Evolutionary conservation across 2,888 invertebrate genomes (phyloP), one percentile per base, ranked within the genome.

Genomic region (Cosmorhoe ocellata): DNA sequence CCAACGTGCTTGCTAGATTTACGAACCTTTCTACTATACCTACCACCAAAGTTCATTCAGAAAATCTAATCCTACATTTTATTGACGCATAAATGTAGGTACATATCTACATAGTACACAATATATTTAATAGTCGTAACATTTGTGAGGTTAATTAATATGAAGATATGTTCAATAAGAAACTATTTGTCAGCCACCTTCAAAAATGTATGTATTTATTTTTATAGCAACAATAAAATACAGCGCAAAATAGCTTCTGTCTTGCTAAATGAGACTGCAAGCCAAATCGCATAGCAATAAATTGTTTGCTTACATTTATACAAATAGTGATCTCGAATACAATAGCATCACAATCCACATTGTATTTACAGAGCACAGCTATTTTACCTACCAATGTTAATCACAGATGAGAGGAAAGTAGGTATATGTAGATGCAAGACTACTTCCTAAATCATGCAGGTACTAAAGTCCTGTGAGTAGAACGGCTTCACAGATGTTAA

Each of bases 281-380:
- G 18, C 22, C 34, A 34, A 34, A 10, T 34, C 34, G 22, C 34
- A 18, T 10, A 22, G 9, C 22, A 14, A 9, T n/a, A 3, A 3
- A 33, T 18, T 40, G 33, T 30, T 38, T 40, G 46, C 27, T 41
- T 28, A 36, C 36, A 41, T 53, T 36, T 52, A 24, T 84, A 85
- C 3, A 18, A 18, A 18, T 2, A 18, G 18, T 4, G 3, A 18
- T 18, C 18, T 3, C 4, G 18, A 4, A 3, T 3, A 2, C 4
- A 18, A 18, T 18, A 2, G 18, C 4, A 18, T 3, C 3, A 18
- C 18, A 18, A 18, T 3, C 4, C 2, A 18, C 2, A 18, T n/a
- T n/a, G n/a, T n/a, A n/a, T n/a, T n/a, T n/a, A n/a, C n/a, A n/a
- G n/a, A n/a, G n/a, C n/a, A n/a, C n/a, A n/a, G n/a, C n/a, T n/a